These are phyloP conservation scores for Arrhamphus sclerolepis DNA, from an alignment of 2,797 vertebrate genomes.

Conservation along the genomic window DNA sequence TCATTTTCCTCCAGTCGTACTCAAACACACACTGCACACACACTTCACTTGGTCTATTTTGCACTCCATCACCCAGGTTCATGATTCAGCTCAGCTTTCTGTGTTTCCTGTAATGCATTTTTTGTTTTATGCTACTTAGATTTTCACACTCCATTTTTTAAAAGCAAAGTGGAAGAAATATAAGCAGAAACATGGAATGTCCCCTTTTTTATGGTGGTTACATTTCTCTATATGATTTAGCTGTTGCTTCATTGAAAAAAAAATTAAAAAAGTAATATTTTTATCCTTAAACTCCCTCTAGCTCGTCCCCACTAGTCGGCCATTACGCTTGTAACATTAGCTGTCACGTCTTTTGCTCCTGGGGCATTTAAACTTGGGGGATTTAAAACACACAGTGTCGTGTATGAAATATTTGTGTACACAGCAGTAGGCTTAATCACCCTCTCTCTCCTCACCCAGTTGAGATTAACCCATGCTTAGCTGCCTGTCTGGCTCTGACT, in stretches of 20 bases:
- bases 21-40: conserved; percentile 23
- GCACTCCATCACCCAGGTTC: conserved; percentile 16
- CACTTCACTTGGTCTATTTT: conserved; percentile 27
- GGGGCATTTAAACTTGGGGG: conserved; percentile 9
- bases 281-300: too few relatives aligned
- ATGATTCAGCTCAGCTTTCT: conserved; percentile 29
- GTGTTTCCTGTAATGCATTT: conserved; percentile 49
- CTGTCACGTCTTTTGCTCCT: conserved; percentile 19
- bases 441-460: conserved; percentile 41
- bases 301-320: conserved; percentile 17
- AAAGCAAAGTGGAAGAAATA: conserved; percentile 25
- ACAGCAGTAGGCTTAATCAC: conserved; percentile 50
- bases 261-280: too few relatives aligned
- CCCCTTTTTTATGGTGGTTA: conserved; percentile 34
- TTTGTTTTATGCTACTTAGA: conserved; percentile 50
- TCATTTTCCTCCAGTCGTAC: conserved; percentile 67
- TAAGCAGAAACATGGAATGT: conserved; percentile 28
- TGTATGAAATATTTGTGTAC: conserved; percentile 43
- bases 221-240: conserved; percentile 44
- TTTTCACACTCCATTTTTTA: conserved; percentile 49
- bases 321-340: conserved; percentile 22
- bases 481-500: conserved; percentile 65
- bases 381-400: conserved; percentile 41
- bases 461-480: conserved; percentile 73
- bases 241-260: conserved; percentile 19